Conservation (phyloP, 1,140 invertebrate species). For the Drosophila persimilis region DNA sequence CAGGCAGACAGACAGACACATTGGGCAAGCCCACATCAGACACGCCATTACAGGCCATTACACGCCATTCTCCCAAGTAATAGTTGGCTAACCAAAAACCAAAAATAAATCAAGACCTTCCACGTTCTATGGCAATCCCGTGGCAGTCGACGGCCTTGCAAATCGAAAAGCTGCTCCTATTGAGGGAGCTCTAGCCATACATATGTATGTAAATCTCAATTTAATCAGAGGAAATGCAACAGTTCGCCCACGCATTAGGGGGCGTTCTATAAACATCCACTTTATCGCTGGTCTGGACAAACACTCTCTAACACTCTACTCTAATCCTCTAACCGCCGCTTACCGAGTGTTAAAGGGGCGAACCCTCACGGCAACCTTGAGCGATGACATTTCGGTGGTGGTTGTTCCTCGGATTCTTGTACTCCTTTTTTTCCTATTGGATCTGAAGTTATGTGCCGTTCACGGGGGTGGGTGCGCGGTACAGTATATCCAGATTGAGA, state of each 20-base stretch:
- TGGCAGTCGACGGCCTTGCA: too few relatives aligned
- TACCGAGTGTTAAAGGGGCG: slow-evolving; percentile 88
- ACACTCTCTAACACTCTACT: too few relatives aligned
- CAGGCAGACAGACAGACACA: slow-evolving; percentile 40
- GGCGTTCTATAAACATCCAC: slow-evolving; percentile 25
- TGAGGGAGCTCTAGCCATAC: too few relatives aligned
- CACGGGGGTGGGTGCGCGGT: slow-evolving; percentile 19
- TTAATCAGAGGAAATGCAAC: background rate
- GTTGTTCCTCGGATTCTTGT: slow-evolving; percentile 40
- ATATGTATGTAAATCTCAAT: too few relatives aligned
- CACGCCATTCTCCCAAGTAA: slow-evolving; percentile 20
- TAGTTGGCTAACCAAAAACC: slow-evolving; percentile 16
- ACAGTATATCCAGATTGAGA: slow-evolving; percentile 37
- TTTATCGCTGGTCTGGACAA: slow-evolving; percentile 16
- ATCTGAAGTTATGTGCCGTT: slow-evolving; percentile 30
- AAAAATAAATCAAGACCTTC: too few relatives aligned
- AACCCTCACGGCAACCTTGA: slow-evolving; percentile 87
- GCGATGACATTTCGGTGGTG: slow-evolving; percentile 85
- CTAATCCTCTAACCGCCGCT: slow-evolving; percentile 44
- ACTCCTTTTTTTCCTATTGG: slow-evolving; percentile 39
- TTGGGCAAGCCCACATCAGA: slow-evolving; percentile 19
- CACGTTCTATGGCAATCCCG: too few relatives aligned
- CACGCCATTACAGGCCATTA: slow-evolving; percentile 9
- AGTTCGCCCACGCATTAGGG: slow-evolving; percentile 11
- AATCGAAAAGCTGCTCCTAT: too few relatives aligned